Evolutionary conservation across 2,888 invertebrate genomes (phyloP), one percentile per base, ranked within the genome.

Genomic region (Epirrhoe tristata): DNA sequence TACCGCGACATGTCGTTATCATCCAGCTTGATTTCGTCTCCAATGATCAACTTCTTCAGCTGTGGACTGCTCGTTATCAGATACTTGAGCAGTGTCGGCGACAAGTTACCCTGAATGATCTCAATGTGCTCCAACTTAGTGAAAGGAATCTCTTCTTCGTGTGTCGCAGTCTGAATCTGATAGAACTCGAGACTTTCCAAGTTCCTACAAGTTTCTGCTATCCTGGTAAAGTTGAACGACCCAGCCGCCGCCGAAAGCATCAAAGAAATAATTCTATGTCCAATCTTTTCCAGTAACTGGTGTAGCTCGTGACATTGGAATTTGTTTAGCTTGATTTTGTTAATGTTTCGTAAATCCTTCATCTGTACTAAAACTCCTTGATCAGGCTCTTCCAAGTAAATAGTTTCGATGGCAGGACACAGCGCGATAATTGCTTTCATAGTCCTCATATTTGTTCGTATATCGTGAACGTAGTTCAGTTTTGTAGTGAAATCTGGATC

Each of bases 1-100:
- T 83, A 95, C 95, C 95, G 92, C 48, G 94, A 87, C 80, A 96
- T 94, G 82, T 96, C 96, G 65, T 95, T 95, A 80, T 96, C 96
- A 63, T 94, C 95, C 77, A 96, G 89, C 69, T 94, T 94, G 12
- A 96, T 93, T 74, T 94, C 94, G 77, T 96, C 96, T 0, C 96
- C 95, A 1, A 96, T 95, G 48, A 96, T 90, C 39, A 96, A 85
- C 74, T 95, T 95, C 75, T 94, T 94, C 7, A 95, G 88, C 52
- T 93, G 94, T 5, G 95, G 95, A 69, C 94, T 91, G 62, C 94
- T 93, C 57, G 94, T 95, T 83, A 96, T 94, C 31, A 96, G 83
- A 74, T 94, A 94, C 78, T 94, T 95, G 6, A 96, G 86, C 67
- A 94, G 93, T 0, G 91, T 89, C 65, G 94, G 87, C 12, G 93